A percentile compares a stretch with the other conserved stretches of the same genome.
These are phyloP conservation scores for Pseudomyrmex flavicornis DNA, from an alignment of 1,140 invertebrate genomes.

Conservation along the genomic window DNA sequence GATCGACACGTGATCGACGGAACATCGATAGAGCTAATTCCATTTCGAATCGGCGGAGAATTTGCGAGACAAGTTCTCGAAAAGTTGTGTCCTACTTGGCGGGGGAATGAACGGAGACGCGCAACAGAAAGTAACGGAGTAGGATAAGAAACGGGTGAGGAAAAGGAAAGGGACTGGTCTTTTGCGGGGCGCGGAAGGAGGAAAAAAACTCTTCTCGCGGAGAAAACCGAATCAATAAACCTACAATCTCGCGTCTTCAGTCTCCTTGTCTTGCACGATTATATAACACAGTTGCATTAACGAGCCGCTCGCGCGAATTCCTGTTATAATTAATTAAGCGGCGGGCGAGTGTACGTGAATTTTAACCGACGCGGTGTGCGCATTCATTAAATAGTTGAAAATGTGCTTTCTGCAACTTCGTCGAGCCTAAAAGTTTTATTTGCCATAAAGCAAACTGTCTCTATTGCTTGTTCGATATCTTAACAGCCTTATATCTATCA, in stretches of 20 bases:
- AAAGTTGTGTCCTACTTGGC: conserved; percentile 76
- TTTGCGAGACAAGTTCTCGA: conserved; percentile 43
- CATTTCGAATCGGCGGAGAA: conserved; percentile 59
- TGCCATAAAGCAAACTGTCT: neutral
- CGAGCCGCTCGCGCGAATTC: conserved; percentile 44
- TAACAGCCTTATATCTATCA: neutral
- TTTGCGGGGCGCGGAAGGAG: conserved; percentile 30
- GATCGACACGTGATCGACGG: neutral
- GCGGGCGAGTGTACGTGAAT: neutral
- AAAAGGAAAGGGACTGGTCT: conserved; percentile 13
- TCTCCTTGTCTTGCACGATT: conserved; percentile 71
- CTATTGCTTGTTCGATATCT: neutral
- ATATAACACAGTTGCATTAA: conserved; percentile 70
- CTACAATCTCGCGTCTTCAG: conserved; percentile 74
- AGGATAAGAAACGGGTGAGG: conserved; percentile 73
- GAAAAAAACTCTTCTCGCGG: conserved; percentile 77
- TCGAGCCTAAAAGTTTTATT: neutral
- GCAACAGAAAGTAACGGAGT: conserved; percentile 75
- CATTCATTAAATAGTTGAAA: neutral
- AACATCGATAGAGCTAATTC: conserved; percentile 48
- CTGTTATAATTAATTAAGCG: conserved; percentile 61
- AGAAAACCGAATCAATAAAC: conserved; percentile 83
- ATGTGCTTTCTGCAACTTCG: neutral
- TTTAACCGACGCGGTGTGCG: neutral
- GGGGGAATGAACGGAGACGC: conserved; percentile 60